phyloP scores from a whole-genome alignment of 2,888 invertebrate genomes.

The Pseudococcus viburni region DNA sequence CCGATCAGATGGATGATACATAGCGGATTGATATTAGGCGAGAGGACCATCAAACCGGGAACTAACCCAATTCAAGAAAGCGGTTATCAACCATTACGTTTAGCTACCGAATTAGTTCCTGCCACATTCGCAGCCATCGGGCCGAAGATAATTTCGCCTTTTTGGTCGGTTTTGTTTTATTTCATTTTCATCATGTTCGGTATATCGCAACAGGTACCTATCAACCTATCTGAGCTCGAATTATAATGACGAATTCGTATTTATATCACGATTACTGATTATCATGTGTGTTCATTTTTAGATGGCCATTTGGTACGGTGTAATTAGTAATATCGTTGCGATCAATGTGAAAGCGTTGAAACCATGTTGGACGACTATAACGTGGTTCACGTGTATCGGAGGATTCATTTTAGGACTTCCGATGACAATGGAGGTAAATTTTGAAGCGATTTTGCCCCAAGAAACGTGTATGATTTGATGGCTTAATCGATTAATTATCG shows the following conservation, averaged over 20 bases:
- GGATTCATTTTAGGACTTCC: slow-evolving; percentile 88
- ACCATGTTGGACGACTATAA: slow-evolving; percentile 86
- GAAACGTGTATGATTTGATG: neutral
- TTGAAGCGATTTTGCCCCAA: neutral
- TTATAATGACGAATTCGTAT: neutral
- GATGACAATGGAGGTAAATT: slow-evolving; percentile 87
- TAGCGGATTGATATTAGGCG: slow-evolving; percentile 81
- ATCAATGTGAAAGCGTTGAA: slow-evolving; percentile 81
- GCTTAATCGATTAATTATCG: neutral
- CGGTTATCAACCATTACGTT: slow-evolving; percentile 83
- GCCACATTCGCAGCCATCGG: slow-evolving; percentile 86
- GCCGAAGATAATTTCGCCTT: slow-evolving; percentile 83
- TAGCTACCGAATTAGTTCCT: slow-evolving; percentile 92
- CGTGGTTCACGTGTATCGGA: slow-evolving; percentile 86
- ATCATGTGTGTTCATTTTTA: slow-evolving; percentile 69
- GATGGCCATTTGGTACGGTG: slow-evolving; percentile 92
- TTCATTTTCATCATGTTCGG: slow-evolving; percentile 88
- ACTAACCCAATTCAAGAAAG: slow-evolving; percentile 71
- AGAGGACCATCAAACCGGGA: slow-evolving; percentile 77
- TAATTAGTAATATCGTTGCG: slow-evolving; percentile 87
- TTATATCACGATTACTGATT: neutral
- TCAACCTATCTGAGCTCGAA: too few species aligned
- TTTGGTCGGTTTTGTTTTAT: slow-evolving; percentile 91
- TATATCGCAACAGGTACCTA: slow-evolving; percentile 82
- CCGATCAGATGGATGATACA: slow-evolving; percentile 81